Conservation (phyloP, 2,113 vertebrate species). For the Henicopernis longicauda region DNA sequence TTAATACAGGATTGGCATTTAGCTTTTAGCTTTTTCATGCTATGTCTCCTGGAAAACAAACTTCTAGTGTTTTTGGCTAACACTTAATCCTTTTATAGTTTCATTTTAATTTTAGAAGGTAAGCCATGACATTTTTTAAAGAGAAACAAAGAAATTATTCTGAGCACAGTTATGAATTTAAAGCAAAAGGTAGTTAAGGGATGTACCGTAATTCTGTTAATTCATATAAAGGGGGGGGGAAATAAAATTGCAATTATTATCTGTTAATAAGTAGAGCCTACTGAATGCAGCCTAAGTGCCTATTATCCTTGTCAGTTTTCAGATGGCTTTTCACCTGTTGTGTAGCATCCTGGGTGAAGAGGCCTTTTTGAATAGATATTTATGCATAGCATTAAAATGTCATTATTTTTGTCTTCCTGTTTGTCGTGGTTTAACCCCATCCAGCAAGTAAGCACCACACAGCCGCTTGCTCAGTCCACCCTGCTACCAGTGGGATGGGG, state of each 20-base stretch:
- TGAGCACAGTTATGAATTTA: background rate
- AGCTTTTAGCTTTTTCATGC: background rate
- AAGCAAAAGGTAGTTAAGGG: background rate
- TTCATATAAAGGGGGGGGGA: background rate
- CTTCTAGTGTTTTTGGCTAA: background rate
- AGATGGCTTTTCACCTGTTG: background rate
- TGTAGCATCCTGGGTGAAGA: background rate
- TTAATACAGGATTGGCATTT: background rate
- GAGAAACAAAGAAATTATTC: conserved; percentile 13
- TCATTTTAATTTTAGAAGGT: background rate
- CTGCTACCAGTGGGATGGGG: too few species aligned
- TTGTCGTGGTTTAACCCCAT: too few species aligned
- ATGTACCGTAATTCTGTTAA: background rate
- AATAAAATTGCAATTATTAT: conserved; percentile 8
- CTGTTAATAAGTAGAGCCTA: background rate
- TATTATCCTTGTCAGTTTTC: background rate
- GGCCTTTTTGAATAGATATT: background rate
- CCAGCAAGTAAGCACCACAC: too few species aligned
- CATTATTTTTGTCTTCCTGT: background rate
- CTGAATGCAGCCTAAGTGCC: background rate
- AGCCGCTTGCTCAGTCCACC: too few species aligned
- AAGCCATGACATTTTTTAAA: background rate
- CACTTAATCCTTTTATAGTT: background rate
- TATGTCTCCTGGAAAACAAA: background rate
- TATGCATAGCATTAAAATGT: background rate